Evolutionary conservation across 2,888 invertebrate genomes (phyloP).

Genomic region (Trissolcus japonicus): DNA sequence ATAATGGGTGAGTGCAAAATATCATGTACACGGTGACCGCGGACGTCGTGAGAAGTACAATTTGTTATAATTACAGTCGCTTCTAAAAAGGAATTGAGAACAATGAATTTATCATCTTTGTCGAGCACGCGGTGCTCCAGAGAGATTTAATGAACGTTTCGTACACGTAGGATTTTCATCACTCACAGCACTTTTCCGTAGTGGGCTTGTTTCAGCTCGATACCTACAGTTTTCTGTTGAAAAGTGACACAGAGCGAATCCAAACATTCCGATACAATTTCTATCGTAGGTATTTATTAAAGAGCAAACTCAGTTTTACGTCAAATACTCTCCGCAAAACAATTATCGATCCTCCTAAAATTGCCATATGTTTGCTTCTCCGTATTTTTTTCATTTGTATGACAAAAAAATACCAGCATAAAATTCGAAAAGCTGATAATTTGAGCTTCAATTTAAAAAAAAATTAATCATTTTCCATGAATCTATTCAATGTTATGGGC

Average conservation of each 20-base stretch:
- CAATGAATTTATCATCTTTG: slow-evolving; percentile 56
- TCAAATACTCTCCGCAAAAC: too few species aligned
- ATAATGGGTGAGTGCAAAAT: slow-evolving; percentile 32
- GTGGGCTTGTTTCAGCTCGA: slow-evolving; percentile 15
- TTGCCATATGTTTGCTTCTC: too few species aligned
- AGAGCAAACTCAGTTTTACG: too few species aligned
- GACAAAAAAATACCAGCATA: too few species aligned
- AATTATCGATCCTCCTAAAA: too few species aligned
- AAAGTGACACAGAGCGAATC: slow-evolving; percentile 15
- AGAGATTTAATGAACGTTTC: slow-evolving; percentile 44
- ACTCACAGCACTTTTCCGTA: slow-evolving; percentile 24
- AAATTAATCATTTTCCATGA: too few species aligned
- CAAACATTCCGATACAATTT: not conserved
- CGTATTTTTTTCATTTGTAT: too few species aligned
- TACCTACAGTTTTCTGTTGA: slow-evolving; percentile 15
- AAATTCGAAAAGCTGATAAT: too few species aligned
- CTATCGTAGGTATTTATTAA: too few species aligned
- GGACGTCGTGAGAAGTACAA: slow-evolving; percentile 58
- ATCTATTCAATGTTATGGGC: too few species aligned
- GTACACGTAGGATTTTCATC: slow-evolving; percentile 42
- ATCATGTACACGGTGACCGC: slow-evolving; percentile 45
- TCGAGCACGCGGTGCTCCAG: slow-evolving; percentile 41
- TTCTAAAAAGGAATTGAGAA: slow-evolving; percentile 61
- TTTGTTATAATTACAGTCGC: slow-evolving; percentile 68
- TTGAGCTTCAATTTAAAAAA: too few species aligned